These are phyloP conservation scores for Garra rufa DNA, from an alignment of 2,113 vertebrate genomes.

Conservation along the genomic window DNA sequence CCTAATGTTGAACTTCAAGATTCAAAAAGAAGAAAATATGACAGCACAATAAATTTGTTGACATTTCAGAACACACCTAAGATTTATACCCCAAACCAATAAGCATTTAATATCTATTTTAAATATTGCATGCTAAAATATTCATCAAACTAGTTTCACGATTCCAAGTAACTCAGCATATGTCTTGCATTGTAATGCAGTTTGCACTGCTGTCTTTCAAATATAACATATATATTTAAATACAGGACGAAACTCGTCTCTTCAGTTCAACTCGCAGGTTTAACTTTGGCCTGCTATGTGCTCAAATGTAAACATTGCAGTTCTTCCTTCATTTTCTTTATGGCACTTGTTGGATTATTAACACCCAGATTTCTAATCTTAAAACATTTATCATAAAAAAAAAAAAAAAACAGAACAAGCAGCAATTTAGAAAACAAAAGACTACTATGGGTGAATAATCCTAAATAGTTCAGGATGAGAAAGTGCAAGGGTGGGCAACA, in stretches of 20 bases:
- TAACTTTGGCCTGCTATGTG: constrained; percentile 22
- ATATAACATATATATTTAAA: not conserved
- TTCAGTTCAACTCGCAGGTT: constrained; percentile 32
- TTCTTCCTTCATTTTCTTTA: constrained; percentile 25
- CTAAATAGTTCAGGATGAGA: constrained; percentile 69
- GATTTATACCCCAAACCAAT: constrained; percentile 3
- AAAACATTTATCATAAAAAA: not conserved
- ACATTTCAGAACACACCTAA: not conserved
- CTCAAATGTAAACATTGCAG: constrained; percentile 49
- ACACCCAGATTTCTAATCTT: not conserved
- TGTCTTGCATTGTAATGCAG: not conserved
- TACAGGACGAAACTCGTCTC: not conserved
- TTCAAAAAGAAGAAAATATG: not conserved
- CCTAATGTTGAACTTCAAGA: not conserved
- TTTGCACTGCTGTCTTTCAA: not conserved
- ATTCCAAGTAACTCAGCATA: not conserved
- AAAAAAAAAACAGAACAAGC: not conserved
- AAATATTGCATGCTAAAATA: not conserved
- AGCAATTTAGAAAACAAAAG: not conserved
- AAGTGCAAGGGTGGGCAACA: constrained; percentile 37
- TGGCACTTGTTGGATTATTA: constrained; percentile 22
- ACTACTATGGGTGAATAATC: not conserved
- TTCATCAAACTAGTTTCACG: not conserved
- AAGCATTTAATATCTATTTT: not conserved
- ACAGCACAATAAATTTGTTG: not conserved